Evolutionary conservation across 2,797 vertebrate species (phyloP).

Genomic region (Myripristis murdjan): DNA sequence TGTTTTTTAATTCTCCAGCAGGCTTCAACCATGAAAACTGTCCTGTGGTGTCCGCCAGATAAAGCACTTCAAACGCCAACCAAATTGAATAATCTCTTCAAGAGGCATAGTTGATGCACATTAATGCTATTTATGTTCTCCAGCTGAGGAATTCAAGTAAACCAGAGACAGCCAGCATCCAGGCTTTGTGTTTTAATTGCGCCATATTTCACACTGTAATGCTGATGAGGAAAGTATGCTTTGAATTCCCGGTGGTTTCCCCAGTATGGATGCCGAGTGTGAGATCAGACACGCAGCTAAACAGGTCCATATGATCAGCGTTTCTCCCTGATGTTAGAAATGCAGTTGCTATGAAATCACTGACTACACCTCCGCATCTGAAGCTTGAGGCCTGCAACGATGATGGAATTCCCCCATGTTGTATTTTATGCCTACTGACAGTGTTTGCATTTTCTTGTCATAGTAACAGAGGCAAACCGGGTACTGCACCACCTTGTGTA

Average conservation of each 20-base stretch:
- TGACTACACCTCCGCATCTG: slow-evolving; percentile 1
- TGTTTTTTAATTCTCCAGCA: no score
- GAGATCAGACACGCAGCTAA: slow-evolving; percentile 21
- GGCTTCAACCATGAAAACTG: no score
- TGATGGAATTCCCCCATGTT: background rate
- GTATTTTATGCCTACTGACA: background rate
- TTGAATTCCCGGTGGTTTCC: slow-evolving; percentile 20
- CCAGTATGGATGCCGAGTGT: slow-evolving; percentile 13
- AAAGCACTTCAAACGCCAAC: background rate
- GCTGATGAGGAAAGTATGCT: slow-evolving; percentile 41
- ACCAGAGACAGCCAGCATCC: slow-evolving; percentile 1
- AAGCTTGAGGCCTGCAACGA: background rate
- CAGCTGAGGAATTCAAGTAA: slow-evolving; percentile 53
- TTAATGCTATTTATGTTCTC: slow-evolving; percentile 32
- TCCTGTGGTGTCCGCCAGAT: no score
- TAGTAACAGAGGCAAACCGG: slow-evolving; percentile 13
- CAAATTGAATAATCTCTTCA: background rate
- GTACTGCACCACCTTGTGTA: slow-evolving; percentile 13
- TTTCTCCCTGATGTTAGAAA: slow-evolving; percentile 23
- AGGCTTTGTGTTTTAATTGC: slow-evolving; percentile 38
- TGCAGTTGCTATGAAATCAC: slow-evolving; percentile 17
- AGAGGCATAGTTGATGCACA: background rate
- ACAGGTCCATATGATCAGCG: slow-evolving; percentile 38
- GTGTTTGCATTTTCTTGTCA: background rate
- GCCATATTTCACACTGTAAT: slow-evolving; percentile 25